Evolutionary conservation across 2,113 vertebrate species (phyloP).

Genomic region (Scomber scombrus): DNA sequence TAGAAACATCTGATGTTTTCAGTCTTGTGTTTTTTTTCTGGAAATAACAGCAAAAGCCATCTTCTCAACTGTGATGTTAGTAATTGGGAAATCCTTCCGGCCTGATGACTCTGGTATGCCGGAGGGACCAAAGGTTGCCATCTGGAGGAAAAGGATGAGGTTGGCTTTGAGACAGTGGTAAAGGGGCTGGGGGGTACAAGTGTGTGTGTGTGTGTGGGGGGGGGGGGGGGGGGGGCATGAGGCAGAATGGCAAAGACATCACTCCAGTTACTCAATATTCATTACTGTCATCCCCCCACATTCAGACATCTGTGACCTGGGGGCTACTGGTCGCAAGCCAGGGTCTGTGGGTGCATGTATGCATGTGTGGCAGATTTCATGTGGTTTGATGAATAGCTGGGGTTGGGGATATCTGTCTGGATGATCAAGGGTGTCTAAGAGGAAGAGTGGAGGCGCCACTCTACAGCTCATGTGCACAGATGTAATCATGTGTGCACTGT

Average conservation of each 20-base stretch:
- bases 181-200: conserved; percentile 22
- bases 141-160: conserved; percentile 48
- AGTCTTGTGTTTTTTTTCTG: background rate
- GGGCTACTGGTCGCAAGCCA: conserved; percentile 61
- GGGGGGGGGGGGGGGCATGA: conserved; percentile 43
- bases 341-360: conserved; percentile 33
- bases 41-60: conserved; percentile 28
- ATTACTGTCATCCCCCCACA: conserved; percentile 66
- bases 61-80: conserved; percentile 20
- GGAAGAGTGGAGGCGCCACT: background rate
- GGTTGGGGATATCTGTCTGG: conserved; percentile 13
- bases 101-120: background rate
- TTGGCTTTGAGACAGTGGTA: conserved; percentile 20
- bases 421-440: conserved; percentile 15
- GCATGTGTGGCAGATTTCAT: conserved; percentile 32
- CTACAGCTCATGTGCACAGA: background rate
- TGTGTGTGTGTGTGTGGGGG: too few species aligned
- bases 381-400: conserved; percentile 36
- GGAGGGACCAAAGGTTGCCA: conserved; percentile 54
- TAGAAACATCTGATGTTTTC: background rate
- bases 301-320: conserved; percentile 74
- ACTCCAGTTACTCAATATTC: conserved; percentile 67
- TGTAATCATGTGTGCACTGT: conserved; percentile 13
- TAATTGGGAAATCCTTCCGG: conserved; percentile 44
- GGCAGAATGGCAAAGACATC: conserved; percentile 53